These are phyloP conservation scores for Cheilosia pagana DNA, from an alignment of 2,888 invertebrate species.

Conservation along the genomic window DNA sequence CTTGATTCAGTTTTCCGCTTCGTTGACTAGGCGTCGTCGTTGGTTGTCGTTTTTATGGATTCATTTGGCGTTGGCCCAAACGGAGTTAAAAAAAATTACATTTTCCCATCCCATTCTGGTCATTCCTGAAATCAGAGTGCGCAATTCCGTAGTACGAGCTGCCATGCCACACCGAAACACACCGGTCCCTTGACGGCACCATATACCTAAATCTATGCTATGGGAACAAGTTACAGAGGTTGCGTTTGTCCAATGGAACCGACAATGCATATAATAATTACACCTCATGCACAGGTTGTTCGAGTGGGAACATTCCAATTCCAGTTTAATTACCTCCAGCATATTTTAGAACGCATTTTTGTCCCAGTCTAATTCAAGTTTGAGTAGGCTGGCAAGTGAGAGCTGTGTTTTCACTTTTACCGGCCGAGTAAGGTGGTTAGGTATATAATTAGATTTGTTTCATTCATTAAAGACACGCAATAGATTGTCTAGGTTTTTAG, in stretches of 20 bases:
- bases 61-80: slow-evolving; percentile 39
- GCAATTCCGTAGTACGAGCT: slow-evolving; percentile 52
- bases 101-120: slow-evolving; percentile 50
- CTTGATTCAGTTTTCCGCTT: slow-evolving; percentile 70
- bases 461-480: slow-evolving; percentile 10
- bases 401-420: slow-evolving; percentile 62
- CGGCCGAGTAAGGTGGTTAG: slow-evolving; percentile 28
- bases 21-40: slow-evolving; percentile 45
- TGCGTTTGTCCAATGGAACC: slow-evolving; percentile 45
- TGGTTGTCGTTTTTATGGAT: slow-evolving; percentile 54
- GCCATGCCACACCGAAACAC: slow-evolving; percentile 18
- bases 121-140: slow-evolving; percentile 64
- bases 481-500: not conserved
- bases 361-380: slow-evolving; percentile 47
- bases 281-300: slow-evolving; percentile 41
- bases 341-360: slow-evolving; percentile 59
- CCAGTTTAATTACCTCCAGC: slow-evolving; percentile 50
- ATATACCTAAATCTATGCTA: slow-evolving; percentile 44
- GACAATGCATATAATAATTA: slow-evolving; percentile 50
- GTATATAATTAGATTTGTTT: slow-evolving; percentile 47
- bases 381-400: slow-evolving; percentile 14
- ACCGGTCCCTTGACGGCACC: slow-evolving; percentile 29
- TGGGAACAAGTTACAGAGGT: slow-evolving; percentile 52
- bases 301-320: slow-evolving; percentile 67
- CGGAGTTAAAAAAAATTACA: slow-evolving; percentile 27